Evolutionary conservation across 2,113 vertebrate species (phyloP), one percentile per base, ranked within the genome.

Genomic region (Notarius lentiginosus): DNA sequence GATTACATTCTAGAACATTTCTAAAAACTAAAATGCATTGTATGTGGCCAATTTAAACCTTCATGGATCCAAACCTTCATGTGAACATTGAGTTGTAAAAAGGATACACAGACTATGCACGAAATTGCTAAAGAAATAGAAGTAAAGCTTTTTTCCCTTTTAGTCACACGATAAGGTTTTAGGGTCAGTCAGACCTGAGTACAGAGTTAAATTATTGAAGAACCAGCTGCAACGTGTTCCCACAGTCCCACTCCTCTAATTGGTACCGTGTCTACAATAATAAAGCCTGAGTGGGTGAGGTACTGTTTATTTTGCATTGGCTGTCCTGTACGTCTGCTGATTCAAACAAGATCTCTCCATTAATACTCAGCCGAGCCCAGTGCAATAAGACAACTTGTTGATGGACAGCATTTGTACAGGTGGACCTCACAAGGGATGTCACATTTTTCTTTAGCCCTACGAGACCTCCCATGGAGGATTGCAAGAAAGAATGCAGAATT

Each of bases 261-360:
- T 77, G 63, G 82, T 80, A 75, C 34, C 41, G 55, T 30, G 66
- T 80, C 83, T 80, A 82, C 47, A 88, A 85, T 72, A 72, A 84
- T 63, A 79, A 66, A 77, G 79, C 11, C 56, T 84, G 34, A 81
- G 81, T 88, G 88, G 73, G 66, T 87, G 84, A 86, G 47, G 82
- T 53, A 41, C 41, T 60, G 88, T 90, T 91, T 90, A 90, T 90
- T 85, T 85, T 89, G 86, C 30, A 70, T 81, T 80, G 75, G 83
- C 80, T 41, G 79, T 77, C 83, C 61, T 72, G 82, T 82, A 89
- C 82, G 82, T 76, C 80, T 81, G 41, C 87, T 87, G 83, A 90
- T 84, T 88, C 79, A 87, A 88, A 88, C 83, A 79, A 87, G 68
- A 88, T 72, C 58, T 85, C 88, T 85, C 75, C 82, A 79, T 84